phyloP scores from a whole-genome alignment of 2,797 vertebrate genomes.

The Botia kubotai region DNA sequence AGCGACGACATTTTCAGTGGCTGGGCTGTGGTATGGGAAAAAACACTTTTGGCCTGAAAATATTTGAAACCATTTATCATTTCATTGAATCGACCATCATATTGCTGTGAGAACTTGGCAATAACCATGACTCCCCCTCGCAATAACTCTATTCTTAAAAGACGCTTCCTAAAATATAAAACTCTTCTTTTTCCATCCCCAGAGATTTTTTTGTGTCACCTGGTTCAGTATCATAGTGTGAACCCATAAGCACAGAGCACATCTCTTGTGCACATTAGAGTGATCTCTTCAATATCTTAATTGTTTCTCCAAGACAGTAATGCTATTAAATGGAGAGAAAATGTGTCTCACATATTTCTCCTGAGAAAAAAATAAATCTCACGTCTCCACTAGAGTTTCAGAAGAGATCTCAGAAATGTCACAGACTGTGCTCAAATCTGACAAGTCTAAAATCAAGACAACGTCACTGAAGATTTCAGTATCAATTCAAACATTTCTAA shows the following conservation, averaged over 20 bases:
- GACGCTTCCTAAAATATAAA: constrained; percentile 29
- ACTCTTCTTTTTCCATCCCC: not conserved
- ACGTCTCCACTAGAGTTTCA: not conserved
- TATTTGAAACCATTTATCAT: constrained; percentile 44
- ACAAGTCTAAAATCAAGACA: not conserved
- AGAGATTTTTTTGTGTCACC: constrained; percentile 12
- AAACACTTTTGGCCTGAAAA: constrained; percentile 12
- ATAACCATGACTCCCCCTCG: not conserved
- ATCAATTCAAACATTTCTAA: too few relatives aligned
- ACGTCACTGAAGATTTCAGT: not conserved
- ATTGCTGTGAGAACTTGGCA: constrained; percentile 18
- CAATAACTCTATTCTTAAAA: constrained; percentile 21
- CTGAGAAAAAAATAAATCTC: too few relatives aligned
- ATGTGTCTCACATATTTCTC: too few relatives aligned
- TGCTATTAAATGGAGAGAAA: not conserved
- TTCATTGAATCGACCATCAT: constrained; percentile 30
- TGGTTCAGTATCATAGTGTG: not conserved
- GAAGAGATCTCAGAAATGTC: not conserved
- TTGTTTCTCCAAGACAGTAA: not conserved
- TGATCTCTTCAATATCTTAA: not conserved
- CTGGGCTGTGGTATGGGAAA: not conserved
- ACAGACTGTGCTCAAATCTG: too few relatives aligned
- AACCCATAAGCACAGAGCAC: not conserved
- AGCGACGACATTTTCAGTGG: constrained; percentile 41
- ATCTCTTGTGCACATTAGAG: too few relatives aligned